Evolutionary conservation across 1,140 invertebrate species (phyloP).

Genomic region (Prorops nasuta): DNA sequence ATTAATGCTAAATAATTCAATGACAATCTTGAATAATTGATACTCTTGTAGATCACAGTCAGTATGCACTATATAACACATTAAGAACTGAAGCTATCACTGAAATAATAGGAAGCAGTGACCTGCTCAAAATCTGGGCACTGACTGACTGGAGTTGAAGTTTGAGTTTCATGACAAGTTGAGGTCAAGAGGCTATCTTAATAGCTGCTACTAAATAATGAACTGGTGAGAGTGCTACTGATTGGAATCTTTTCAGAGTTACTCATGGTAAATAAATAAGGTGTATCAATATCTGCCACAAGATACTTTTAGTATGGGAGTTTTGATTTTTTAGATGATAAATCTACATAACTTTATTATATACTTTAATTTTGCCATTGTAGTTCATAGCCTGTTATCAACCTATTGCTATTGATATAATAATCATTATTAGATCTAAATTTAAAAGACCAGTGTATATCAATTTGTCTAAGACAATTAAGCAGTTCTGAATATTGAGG

Average conservation of each 20-base stretch:
- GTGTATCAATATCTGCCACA: not conserved
- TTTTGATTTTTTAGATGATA: not conserved
- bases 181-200: constrained; percentile 39
- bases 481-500: not conserved
- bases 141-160: constrained; percentile 33
- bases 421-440: not conserved
- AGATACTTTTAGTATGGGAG: not conserved
- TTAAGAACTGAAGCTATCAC: not conserved
- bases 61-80: too few species aligned
- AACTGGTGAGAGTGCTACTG: constrained; percentile 21
- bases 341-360: not conserved
- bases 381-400: not conserved
- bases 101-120: constrained; percentile 14
- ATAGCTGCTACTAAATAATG: constrained; percentile 15
- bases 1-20: too few species aligned
- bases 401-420: not conserved
- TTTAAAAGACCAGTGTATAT: not conserved
- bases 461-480: constrained; percentile 5
- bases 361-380: not conserved
- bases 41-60: too few species aligned
- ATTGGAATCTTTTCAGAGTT: constrained; percentile 33
- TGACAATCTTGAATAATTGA: too few species aligned
- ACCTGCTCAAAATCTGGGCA: constrained; percentile 31
- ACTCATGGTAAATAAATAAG: constrained; percentile 17
- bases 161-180: constrained; percentile 29